Evolutionary conservation across 2,888 invertebrate species (phyloP).

Genomic region (Lamellibrachia satsuma): DNA sequence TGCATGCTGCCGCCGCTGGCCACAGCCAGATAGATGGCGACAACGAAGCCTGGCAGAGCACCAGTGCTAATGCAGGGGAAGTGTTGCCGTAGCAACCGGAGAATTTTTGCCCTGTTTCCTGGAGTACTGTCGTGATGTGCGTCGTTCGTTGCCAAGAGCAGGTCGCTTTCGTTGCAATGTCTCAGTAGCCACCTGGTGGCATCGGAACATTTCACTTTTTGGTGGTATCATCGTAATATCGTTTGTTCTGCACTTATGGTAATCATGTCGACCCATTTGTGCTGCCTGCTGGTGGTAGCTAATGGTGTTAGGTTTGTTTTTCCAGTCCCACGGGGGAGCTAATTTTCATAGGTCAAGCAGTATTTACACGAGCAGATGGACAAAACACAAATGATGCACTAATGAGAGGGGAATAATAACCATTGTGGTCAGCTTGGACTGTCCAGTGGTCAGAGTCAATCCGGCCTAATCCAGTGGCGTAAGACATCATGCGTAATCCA

Average conservation of each 20-base stretch:
- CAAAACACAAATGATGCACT: not conserved
- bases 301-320: not conserved
- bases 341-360: not conserved
- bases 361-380: not conserved
- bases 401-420: conserved; percentile 12
- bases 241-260: not conserved
- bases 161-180: not conserved
- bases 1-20: not conserved
- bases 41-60: not conserved
- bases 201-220: not conserved
- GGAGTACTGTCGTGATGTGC: not conserved
- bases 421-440: not conserved
- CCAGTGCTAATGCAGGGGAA: conserved; percentile 1
- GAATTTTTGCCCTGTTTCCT: conserved; percentile 6
- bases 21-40: not conserved
- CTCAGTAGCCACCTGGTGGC: not conserved
- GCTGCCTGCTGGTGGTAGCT: not conserved
- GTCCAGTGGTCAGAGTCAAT: not conserved
- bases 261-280: not conserved
- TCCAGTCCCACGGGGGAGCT: not conserved
- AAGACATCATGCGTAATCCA: not conserved
- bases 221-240: not conserved
- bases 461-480: not conserved
- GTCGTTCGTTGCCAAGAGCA: not conserved
- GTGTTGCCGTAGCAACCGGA: conserved; percentile 3